phyloP scores from a whole-genome alignment of 2,113 vertebrate genomes.

The Microcebus lehilahytsara region DNA sequence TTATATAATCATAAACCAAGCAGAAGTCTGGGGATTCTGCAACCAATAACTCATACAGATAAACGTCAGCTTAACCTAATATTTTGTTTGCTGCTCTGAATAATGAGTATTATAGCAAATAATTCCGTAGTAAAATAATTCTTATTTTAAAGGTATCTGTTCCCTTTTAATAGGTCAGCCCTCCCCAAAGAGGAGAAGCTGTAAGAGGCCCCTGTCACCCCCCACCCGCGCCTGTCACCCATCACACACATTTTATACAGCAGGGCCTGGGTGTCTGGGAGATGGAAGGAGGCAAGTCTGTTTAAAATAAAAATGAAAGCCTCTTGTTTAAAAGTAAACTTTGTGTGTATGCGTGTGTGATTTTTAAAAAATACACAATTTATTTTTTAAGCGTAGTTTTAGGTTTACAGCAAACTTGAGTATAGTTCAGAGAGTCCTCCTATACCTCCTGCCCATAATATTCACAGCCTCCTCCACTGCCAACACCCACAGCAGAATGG shows the following conservation, averaged over 20 bases:
- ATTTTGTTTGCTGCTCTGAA: not conserved
- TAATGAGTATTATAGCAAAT: not conserved
- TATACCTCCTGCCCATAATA: accelerated
- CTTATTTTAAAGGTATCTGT: not conserved
- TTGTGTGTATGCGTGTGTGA: not conserved
- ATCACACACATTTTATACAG: not conserved
- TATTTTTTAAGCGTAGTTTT: not conserved
- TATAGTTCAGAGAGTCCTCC: not conserved
- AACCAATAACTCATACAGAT: not conserved
- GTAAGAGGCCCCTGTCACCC: not conserved
- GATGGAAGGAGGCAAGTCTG: not conserved
- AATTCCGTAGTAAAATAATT: not conserved
- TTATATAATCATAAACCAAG: not conserved
- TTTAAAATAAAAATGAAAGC: not conserved
- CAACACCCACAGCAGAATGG: not conserved
- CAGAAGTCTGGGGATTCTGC: not conserved
- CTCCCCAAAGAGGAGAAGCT: not conserved
- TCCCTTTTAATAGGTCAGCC: not conserved
- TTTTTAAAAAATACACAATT: not conserved
- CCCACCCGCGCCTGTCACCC: accelerated
- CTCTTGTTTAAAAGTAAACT: not conserved
- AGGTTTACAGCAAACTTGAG: not conserved
- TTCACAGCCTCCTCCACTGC: accelerated
- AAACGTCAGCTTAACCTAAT: not conserved
- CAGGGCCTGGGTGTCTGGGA: not conserved